Evolutionary conservation across 2,113 vertebrate species (phyloP).

Genomic region (Colius striatus): DNA sequence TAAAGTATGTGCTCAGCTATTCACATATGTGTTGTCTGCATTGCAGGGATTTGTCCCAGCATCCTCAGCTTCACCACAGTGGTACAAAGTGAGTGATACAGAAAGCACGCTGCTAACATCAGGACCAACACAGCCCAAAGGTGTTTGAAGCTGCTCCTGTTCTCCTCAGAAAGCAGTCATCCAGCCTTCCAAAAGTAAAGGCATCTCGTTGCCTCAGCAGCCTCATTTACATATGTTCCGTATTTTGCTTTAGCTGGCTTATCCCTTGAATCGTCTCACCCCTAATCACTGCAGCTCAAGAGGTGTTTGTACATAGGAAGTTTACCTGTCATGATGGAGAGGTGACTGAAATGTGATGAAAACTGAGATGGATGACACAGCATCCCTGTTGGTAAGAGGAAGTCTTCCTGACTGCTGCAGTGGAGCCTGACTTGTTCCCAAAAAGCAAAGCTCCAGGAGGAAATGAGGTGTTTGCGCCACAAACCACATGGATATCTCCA

Average conservation of each 20-base stretch:
- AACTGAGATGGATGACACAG: neutral
- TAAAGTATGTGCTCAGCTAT: neutral
- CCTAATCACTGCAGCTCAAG: neutral
- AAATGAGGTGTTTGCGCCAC: slow-evolving; percentile 3
- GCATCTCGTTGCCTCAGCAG: fast-evolving
- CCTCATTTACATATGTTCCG: neutral
- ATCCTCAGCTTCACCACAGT: neutral
- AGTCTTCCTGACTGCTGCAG: neutral
- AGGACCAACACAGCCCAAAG: neutral
- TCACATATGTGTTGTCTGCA: neutral
- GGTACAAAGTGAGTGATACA: neutral
- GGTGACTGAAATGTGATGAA: slow-evolving; percentile 39
- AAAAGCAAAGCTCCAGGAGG: neutral
- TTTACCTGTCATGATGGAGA: neutral
- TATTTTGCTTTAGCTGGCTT: neutral
- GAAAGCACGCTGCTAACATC: neutral
- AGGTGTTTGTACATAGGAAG: neutral
- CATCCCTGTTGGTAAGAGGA: neutral
- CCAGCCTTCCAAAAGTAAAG: neutral
- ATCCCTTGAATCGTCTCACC: neutral
- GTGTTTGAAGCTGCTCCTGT: neutral
- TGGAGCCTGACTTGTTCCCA: slow-evolving; percentile 25
- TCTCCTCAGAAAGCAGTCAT: neutral
- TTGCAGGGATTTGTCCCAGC: neutral
- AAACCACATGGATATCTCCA: neutral